phyloP scores from a whole-genome alignment of 2,888 invertebrate species.

The Noctua fimbriata region DNA sequence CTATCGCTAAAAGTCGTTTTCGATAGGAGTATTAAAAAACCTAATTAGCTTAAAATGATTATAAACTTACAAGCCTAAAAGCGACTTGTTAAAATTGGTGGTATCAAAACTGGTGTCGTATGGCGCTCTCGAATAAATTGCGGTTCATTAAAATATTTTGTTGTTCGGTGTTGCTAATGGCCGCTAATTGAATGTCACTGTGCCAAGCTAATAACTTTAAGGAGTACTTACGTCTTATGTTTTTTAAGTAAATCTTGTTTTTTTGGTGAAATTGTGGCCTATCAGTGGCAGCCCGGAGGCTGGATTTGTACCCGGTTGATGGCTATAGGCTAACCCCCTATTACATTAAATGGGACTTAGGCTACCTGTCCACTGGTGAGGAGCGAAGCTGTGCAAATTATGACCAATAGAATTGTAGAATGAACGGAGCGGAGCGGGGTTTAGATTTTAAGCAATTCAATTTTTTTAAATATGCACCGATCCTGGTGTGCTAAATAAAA shows the following conservation, averaged over 20 bases:
- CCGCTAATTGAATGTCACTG: slow-evolving; percentile 39
- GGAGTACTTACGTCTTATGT: not conserved
- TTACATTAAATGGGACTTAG: too few relatives aligned
- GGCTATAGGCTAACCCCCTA: not conserved
- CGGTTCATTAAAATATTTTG: slow-evolving; percentile 40
- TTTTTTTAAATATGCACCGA: too few relatives aligned
- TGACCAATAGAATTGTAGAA: too few relatives aligned
- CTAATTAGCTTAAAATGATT: not conserved
- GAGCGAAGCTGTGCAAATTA: too few relatives aligned
- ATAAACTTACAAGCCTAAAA: not conserved
- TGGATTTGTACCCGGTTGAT: not conserved
- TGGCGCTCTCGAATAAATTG: slow-evolving; percentile 41
- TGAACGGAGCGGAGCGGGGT: too few relatives aligned
- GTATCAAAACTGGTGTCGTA: slow-evolving; percentile 6
- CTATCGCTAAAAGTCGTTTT: not conserved
- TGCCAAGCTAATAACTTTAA: slow-evolving; percentile 7
- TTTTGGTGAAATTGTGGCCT: not conserved
- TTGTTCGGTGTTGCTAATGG: slow-evolving; percentile 34
- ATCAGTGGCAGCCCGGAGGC: not conserved
- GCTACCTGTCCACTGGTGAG: too few relatives aligned
- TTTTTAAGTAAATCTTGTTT: not conserved
- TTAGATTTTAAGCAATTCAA: too few relatives aligned
- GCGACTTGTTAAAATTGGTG: slow-evolving; percentile 9
- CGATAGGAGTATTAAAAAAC: slow-evolving; percentile 7
- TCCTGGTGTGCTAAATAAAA: not conserved